Percentiles rank a stretch among this genome's conserved stretches.
Evolutionary conservation across 2,888 invertebrate genomes (phyloP).

Genomic region (Aromia moschata): DNA sequence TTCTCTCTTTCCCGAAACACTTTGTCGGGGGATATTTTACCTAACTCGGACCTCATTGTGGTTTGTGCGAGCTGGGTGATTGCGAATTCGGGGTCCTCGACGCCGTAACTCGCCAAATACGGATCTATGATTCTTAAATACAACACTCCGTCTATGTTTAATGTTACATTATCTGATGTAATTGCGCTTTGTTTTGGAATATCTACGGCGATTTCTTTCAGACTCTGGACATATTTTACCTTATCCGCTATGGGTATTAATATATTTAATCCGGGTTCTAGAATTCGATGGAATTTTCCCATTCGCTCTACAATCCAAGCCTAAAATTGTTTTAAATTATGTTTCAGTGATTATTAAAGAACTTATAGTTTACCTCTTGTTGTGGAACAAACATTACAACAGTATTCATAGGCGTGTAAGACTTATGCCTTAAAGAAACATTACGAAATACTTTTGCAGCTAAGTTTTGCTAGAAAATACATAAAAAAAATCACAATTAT

Average conservation of each 20-base stretch:
- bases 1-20: conserved; percentile 97
- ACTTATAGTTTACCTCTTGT: conserved; percentile 96
- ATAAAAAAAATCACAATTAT: conserved; percentile 4
- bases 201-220: conserved; percentile 99
- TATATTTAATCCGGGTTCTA: conserved; percentile 95
- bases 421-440: conserved; percentile 45
- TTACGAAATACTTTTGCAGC: conserved; percentile 29
- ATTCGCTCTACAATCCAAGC: conserved; percentile 98
- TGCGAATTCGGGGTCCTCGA: conserved; percentile 99
- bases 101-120: conserved; percentile 95
- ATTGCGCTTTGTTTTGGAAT: conserved; percentile 99
- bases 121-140: conserved; percentile 94
- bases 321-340: conserved; percentile 70
- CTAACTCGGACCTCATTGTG: conserved; percentile 98
- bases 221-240: conserved; percentile 96
- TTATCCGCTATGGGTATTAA: conserved; percentile 90
- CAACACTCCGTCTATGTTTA: conserved; percentile 96
- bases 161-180: conserved; percentile 95
- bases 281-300: conserved; percentile 94
- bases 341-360: no score
- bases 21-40: conserved; percentile 96
- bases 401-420: conserved; percentile 85
- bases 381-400: conserved; percentile 98
- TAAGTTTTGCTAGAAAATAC: conserved; percentile 31
- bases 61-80: conserved; percentile 99